phyloP scores from a whole-genome alignment of 2,797 vertebrate species.

The Darevskia mixta region DNA sequence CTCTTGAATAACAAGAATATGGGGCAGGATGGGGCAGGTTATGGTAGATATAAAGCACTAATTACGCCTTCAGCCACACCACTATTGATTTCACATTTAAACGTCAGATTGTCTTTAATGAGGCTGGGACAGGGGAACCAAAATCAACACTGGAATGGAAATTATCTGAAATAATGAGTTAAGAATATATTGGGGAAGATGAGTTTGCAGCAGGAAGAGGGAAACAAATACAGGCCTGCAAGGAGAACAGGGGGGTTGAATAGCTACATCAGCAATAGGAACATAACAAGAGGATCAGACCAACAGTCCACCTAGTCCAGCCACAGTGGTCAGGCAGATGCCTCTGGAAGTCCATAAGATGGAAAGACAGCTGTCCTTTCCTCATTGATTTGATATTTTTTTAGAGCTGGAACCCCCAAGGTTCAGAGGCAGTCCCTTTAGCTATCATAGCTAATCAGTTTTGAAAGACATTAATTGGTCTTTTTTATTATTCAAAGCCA shows the following conservation, averaged over 20 bases:
- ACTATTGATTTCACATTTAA: conserved; percentile 49
- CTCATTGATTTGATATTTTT: too few relatives aligned
- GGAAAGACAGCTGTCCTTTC: neutral
- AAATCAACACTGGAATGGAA: conserved; percentile 41
- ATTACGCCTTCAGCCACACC: conserved; percentile 54
- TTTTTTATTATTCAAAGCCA: neutral
- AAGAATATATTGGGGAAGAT: neutral
- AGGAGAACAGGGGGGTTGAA: neutral
- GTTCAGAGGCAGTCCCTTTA: too few relatives aligned
- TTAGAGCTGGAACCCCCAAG: too few relatives aligned
- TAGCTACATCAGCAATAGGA: neutral
- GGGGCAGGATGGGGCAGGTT: conserved; percentile 36
- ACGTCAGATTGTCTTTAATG: conserved; percentile 35
- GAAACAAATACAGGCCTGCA: fast-evolving
- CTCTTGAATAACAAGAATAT: conserved; percentile 45
- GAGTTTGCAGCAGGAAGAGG: neutral
- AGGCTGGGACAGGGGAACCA: conserved; percentile 12
- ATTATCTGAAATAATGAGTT: neutral
- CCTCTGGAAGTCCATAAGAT: neutral
- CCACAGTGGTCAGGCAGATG: neutral
- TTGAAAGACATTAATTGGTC: neutral
- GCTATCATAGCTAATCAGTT: neutral
- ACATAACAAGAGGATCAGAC: neutral
- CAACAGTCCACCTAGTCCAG: neutral
- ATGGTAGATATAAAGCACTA: conserved; percentile 35